Evolutionary conservation across 2,797 vertebrate genomes (phyloP), one percentile per base, ranked within the genome.

Genomic region (Sorex maritimensis): DNA sequence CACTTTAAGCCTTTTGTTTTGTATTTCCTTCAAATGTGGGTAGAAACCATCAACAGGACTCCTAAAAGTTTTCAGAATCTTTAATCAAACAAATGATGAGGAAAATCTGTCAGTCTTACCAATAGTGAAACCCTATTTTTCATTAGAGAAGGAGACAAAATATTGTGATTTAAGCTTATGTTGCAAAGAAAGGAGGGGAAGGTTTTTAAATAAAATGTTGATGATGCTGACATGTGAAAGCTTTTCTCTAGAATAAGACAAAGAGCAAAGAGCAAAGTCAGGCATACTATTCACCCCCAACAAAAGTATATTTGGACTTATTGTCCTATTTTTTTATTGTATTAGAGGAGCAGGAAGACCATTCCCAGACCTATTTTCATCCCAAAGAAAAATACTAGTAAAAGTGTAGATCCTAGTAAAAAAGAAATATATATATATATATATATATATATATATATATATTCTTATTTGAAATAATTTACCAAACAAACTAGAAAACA

Each of bases 1-100:
- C 87, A 77, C 82, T 26, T 55, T n/a, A 30, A 92, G n/a, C 23
- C 86, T 95, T 96, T 93, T 88, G 52, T 96, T 96, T 94, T 96
- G 79, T n/a, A 21, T 96, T 93, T 96, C 80, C 93, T 81, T 96
- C 38, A 91, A 75, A 96, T 0, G 4, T 81, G 85, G 87, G 91
- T 94, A 96, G 91, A 95, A 94, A 65, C 74, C 34, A 85, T 91
- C 89, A 93, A 85, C 26, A 81, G 85, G 87, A 73, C 10, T 61
- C 73, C 58, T 80, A 41, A 80, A 95, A 93, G 74, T 85, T 90
- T 86, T 44, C 24, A 0, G 46, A 91, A 86, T 85, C 88, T 94
- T 93, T 94, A 88, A 78, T 94, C 86, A 96, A 96, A 85, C 38
- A 94, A 92, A 96, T 13, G 34, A 95, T 93, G 91, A 95, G 49